Base-by-base conservation (phyloP, 2,888 invertebrate species). In the Mycalesis mineus region DNA sequence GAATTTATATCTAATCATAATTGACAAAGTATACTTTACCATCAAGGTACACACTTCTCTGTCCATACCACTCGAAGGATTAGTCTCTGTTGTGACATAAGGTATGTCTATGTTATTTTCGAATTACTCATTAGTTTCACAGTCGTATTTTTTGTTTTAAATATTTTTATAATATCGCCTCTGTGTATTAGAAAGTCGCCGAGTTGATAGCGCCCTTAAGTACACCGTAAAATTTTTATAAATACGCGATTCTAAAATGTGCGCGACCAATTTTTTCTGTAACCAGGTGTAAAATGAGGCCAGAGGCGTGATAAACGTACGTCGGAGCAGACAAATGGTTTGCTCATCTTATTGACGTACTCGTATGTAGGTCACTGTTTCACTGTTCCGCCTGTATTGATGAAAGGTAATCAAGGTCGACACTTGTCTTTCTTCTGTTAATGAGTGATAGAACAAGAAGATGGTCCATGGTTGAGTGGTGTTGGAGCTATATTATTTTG, bases 201-300 rank as follows among this genome's bases (percentile, higher is more conserved):
- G 2, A 44, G 29, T 44, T 28, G 7, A 44, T n/a, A 11, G 7
- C n/a, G 13, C 28, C n/a, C 22, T 22, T 14, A 37, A 42, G 22
- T 17, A 17, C 15, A 41, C 3, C 9, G 8, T 8, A 29, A 29
- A 44, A 28, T 29, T 1, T 13, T 14, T 31, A 31, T 31, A 45
- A 2, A 14, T 2, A 14, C 29, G 13, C 13, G 13, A 13, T 2
- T 13, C 5, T 45, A 31, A 31, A 15, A 31, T 15, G 45, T 31
- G 45, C 11, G 45, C 29, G 45, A 45, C 45, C 45, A 45, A 45
- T 31, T 45, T 5, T 45, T 45, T 45, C 45, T 31, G 45, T 45
- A 45, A 45, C 44, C 45, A 45, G 45, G 45, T 45, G 31, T 45
- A 45, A 31, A 31, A 31, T 31, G 45, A 45, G 45, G 45, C 45